phyloP scores from a whole-genome alignment of 1,140 invertebrate species.

The Panulirus ornatus region DNA sequence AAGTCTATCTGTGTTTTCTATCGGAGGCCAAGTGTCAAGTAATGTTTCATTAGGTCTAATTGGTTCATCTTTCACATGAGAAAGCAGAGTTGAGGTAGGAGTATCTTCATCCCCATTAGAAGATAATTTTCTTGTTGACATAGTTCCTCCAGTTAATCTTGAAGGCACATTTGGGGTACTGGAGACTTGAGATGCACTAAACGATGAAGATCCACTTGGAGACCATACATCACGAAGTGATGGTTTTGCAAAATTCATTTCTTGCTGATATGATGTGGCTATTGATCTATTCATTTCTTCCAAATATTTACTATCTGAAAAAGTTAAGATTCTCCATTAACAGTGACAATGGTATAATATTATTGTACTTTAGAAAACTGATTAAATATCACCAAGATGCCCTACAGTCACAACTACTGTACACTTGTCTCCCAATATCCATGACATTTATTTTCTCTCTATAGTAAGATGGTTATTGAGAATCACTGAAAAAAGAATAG shows the following conservation, averaged over 20 bases:
- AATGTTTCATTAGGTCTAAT: background rate
- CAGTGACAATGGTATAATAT: no score
- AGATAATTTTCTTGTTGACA: background rate
- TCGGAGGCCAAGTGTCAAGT: background rate
- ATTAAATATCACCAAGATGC: no score
- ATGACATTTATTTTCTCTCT: no score
- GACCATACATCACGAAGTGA: background rate
- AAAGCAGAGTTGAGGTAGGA: background rate
- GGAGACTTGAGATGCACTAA: background rate
- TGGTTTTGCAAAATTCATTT: background rate
- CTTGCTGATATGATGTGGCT: background rate
- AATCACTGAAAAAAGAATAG: no score
- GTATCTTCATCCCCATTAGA: background rate
- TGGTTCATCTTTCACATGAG: background rate
- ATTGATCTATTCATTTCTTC: background rate
- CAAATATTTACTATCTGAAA: background rate
- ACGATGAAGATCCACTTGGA: background rate
- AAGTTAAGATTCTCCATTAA: background rate
- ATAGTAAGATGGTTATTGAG: no score
- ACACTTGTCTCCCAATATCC: no score
- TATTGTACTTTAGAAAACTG: no score
- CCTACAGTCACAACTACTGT: no score
- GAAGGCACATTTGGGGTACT: background rate
- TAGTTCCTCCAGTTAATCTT: background rate
- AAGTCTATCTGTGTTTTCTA: background rate